A percentile compares a stretch with the other conserved stretches of the same genome.
Evolutionary conservation across 2,888 invertebrate genomes (phyloP).

Genomic region (Orthosia incerta): DNA sequence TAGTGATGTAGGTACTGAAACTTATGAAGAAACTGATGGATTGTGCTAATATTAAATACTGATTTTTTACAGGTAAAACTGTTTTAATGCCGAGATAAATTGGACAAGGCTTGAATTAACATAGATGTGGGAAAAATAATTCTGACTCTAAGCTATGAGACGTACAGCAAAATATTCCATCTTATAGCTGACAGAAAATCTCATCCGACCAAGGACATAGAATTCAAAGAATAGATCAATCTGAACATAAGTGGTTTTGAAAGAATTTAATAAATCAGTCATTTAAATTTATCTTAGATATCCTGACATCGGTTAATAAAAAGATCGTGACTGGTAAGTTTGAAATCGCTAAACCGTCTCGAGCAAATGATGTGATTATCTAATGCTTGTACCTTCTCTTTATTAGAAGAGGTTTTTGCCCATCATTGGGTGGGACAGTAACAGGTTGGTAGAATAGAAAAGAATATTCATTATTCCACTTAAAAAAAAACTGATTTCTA

Average conservation of each 20-base stretch:
- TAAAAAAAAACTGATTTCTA: too few species aligned
- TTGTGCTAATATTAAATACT: slow-evolving; percentile 21
- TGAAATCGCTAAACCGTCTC: too few species aligned
- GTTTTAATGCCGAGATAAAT: not conserved
- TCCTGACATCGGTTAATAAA: too few species aligned
- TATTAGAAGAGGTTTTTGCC: too few species aligned
- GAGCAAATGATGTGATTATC: too few species aligned
- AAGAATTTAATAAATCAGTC: not conserved
- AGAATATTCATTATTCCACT: too few species aligned
- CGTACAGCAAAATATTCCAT: not conserved
- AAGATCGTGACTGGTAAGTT: too few species aligned
- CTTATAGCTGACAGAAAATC: not conserved
- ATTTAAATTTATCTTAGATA: too few species aligned
- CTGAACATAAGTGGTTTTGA: not conserved
- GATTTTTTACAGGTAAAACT: not conserved
- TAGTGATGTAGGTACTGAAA: slow-evolving; percentile 12
- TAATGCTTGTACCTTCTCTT: too few species aligned
- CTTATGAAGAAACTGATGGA: not conserved
- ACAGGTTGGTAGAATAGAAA: too few species aligned
- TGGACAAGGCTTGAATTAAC: slow-evolving; percentile 3
- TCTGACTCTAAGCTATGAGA: not conserved
- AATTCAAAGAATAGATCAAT: not conserved
- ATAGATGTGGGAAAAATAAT: not conserved
- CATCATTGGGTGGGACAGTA: too few species aligned
- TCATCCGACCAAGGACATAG: not conserved